phyloP scores from a whole-genome alignment of 2,113 vertebrate species.

The Paratilapia polleni region DNA sequence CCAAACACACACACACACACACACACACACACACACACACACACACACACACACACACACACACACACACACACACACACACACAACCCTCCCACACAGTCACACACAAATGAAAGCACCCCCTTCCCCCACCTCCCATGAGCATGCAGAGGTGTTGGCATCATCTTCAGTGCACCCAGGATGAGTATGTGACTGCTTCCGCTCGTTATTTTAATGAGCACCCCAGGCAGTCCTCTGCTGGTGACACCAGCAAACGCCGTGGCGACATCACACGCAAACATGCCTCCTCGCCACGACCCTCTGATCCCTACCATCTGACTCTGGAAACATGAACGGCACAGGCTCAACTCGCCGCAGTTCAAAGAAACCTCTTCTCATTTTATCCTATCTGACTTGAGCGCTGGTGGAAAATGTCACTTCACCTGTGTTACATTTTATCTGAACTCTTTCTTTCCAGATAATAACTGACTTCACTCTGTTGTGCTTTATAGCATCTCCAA shows the following conservation, averaged over 20 bases:
- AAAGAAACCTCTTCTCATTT: constrained; percentile 58
- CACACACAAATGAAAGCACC: constrained; percentile 69
- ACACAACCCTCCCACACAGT: constrained; percentile 70
- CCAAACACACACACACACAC: too few relatives aligned
- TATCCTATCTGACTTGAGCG: constrained; percentile 33
- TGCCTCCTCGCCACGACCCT: constrained; percentile 74
- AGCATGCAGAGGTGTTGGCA: constrained; percentile 79
- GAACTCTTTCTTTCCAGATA: constrained; percentile 40
- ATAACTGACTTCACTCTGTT: constrained; percentile 40
- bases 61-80: constrained; percentile 29
- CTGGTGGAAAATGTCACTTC: constrained; percentile 64
- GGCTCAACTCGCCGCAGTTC: constrained; percentile 51
- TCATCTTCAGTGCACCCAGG: constrained; percentile 69
- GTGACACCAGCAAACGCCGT: constrained; percentile 73
- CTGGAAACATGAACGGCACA: constrained; percentile 52
- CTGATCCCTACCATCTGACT: constrained; percentile 79
- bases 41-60: constrained; percentile 37
- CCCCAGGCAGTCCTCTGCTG: constrained; percentile 76
- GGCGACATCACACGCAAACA: constrained; percentile 75
- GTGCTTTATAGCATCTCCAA: neutral
- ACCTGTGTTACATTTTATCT: constrained; percentile 40
- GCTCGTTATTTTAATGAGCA: constrained; percentile 84
- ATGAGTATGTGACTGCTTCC: constrained; percentile 72
- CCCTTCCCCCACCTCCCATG: constrained; percentile 65
- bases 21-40: too few relatives aligned